Evolutionary conservation across 2,888 invertebrate genomes (phyloP).

Genomic region (Neocrepidodera transversa): DNA sequence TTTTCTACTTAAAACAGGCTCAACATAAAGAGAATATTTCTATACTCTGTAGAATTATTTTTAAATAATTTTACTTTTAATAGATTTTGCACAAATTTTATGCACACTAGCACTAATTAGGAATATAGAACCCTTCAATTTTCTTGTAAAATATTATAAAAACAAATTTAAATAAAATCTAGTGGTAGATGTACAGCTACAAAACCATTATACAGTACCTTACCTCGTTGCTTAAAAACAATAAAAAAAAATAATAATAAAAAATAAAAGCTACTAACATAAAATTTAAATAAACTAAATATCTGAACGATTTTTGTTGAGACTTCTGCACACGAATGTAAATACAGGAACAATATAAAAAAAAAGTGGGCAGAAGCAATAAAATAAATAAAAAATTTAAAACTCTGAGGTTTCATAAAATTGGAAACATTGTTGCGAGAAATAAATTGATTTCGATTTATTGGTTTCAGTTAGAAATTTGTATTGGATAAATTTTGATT

Average conservation of each 20-base stretch:
- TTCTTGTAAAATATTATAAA: not conserved
- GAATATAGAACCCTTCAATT: not conserved
- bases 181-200: conserved; percentile 13
- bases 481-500: no score
- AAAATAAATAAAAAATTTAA: not conserved
- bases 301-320: conserved; percentile 16
- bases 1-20: no score
- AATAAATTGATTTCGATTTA: no score
- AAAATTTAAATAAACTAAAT: conserved; percentile 5
- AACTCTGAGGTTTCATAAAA: not conserved
- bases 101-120: not conserved
- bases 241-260: conserved; percentile 13
- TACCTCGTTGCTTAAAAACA: conserved; percentile 43
- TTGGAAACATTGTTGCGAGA: conserved; percentile 5
- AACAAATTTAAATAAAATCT: no score
- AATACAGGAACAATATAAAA: not conserved
- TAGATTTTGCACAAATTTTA: not conserved
- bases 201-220: conserved; percentile 21
- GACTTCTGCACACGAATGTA: conserved; percentile 13
- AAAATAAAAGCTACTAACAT: conserved; percentile 21
- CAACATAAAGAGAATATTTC: no score
- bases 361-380: conserved; percentile 7
- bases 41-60: no score
- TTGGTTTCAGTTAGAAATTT: no score
- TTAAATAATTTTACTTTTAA: not conserved